These are phyloP conservation scores for Drosophila lacertosa DNA, from an alignment of 1,140 invertebrate genomes.

Conservation along the genomic window DNA sequence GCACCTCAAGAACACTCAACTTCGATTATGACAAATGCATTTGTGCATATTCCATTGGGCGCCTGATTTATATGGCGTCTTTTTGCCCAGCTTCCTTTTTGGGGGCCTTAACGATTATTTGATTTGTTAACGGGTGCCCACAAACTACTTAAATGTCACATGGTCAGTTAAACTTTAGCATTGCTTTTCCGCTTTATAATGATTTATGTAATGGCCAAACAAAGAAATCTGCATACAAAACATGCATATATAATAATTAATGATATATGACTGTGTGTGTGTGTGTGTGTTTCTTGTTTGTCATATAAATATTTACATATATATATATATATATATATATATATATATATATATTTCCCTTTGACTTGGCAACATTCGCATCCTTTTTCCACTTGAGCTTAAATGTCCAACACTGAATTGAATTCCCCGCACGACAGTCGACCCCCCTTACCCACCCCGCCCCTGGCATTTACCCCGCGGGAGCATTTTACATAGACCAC, in stretches of 20 bases:
- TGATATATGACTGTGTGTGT: constrained; percentile 20
- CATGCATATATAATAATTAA: constrained; percentile 42
- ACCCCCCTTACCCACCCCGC: neutral
- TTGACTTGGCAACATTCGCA: constrained; percentile 25
- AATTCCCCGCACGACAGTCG: constrained; percentile 28
- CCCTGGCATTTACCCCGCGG: constrained; percentile 44
- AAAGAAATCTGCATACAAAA: constrained; percentile 46
- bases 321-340: too few relatives aligned
- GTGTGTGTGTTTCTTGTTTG: constrained; percentile 8
- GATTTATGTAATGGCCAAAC: constrained; percentile 47
- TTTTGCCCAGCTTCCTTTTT: constrained; percentile 21
- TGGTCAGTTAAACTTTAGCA: constrained; percentile 76
- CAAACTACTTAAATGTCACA: constrained; percentile 73
- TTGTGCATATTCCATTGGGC: constrained; percentile 39
- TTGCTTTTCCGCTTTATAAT: constrained; percentile 68
- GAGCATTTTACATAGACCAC: constrained; percentile 74
- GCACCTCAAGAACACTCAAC: neutral
- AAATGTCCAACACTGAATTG: constrained; percentile 45
- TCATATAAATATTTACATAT: constrained; percentile 24
- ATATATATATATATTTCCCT: constrained; percentile 33
- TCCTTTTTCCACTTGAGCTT: constrained; percentile 53
- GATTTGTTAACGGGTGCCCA: constrained; percentile 38
- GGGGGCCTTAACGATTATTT: constrained; percentile 47
- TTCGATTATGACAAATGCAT: constrained; percentile 20
- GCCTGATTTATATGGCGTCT: constrained; percentile 34